Conservation (phyloP, 1,140 invertebrate species). For the Mizuhopecten yessoensis region DNA sequence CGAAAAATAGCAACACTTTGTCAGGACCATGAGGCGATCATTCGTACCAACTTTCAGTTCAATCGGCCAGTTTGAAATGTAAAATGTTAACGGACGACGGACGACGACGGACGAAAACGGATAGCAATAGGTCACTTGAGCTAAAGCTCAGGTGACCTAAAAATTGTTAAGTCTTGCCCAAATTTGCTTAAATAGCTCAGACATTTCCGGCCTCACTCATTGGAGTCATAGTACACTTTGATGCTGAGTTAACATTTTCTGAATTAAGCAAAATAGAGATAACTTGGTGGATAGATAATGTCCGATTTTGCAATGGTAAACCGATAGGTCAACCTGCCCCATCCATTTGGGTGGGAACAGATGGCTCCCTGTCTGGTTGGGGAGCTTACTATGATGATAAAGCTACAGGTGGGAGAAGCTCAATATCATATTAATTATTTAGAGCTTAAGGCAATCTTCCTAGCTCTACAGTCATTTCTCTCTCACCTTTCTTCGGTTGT, state of each 20-base stretch:
- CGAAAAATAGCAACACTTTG: too few species aligned
- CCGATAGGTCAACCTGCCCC: too few species aligned
- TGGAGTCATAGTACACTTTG: conserved; percentile 56
- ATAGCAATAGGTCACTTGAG: too few species aligned
- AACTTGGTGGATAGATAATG: conserved; percentile 56
- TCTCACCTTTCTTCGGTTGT: too few species aligned
- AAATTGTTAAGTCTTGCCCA: background rate
- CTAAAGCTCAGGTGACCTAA: too few species aligned
- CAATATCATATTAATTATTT: too few species aligned
- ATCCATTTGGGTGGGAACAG: conserved; percentile 47
- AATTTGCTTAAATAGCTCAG: background rate
- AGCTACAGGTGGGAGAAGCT: conserved; percentile 47
- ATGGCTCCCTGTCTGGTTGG: conserved; percentile 52
- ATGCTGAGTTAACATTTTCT: conserved; percentile 49
- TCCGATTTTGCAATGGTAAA: background rate
- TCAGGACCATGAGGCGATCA: too few species aligned
- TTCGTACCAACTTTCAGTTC: too few species aligned
- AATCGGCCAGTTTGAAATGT: too few species aligned
- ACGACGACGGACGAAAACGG: too few species aligned
- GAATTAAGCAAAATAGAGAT: conserved; percentile 52
- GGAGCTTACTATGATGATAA: too few species aligned
- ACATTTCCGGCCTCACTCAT: conserved; percentile 50
- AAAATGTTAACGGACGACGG: too few species aligned
- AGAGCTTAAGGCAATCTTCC: conserved; percentile 52
- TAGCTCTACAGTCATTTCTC: conserved; percentile 53